Percentiles rank a stretch among this genome's conserved stretches.
These are phyloP conservation scores for Ostrea edulis DNA, from an alignment of 1,140 invertebrate genomes.

Conservation along the genomic window DNA sequence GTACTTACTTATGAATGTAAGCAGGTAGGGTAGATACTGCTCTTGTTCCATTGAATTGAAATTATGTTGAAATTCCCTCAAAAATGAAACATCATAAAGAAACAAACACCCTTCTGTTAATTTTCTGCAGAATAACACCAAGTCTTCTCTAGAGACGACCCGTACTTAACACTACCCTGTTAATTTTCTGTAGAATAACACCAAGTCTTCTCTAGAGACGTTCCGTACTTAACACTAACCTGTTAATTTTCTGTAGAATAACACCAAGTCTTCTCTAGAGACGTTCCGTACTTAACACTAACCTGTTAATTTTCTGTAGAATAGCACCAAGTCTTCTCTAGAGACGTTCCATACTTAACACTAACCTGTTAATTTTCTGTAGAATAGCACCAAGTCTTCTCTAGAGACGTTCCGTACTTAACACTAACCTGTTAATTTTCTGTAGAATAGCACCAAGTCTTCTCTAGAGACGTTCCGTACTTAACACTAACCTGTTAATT, in stretches of 20 bases:
- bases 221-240: slow-evolving; percentile 83
- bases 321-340: slow-evolving; percentile 85
- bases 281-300: slow-evolving; percentile 85
- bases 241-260: slow-evolving; percentile 80
- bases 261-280: slow-evolving; percentile 85
- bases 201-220: slow-evolving; percentile 85
- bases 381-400: slow-evolving; percentile 86
- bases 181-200: slow-evolving; percentile 82
- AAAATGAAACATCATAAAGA: too few relatives aligned
- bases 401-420: slow-evolving; percentile 85
- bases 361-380: slow-evolving; percentile 39
- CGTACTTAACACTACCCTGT: slow-evolving; percentile 82
- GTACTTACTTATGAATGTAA: too few relatives aligned
- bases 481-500: slow-evolving; percentile 69
- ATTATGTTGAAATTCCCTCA: too few relatives aligned
- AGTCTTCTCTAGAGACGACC: slow-evolving; percentile 84
- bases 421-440: not conserved
- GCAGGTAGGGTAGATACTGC: too few relatives aligned
- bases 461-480: slow-evolving; percentile 84
- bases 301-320: slow-evolving; percentile 76
- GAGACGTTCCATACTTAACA: slow-evolving; percentile 85
- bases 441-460: slow-evolving; percentile 85
- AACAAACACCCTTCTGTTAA: too few relatives aligned
- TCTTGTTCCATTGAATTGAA: too few relatives aligned
- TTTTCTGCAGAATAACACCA: slow-evolving; percentile 83